Evolutionary conservation across 2,888 invertebrate genomes (phyloP).

Genomic region (Arrhopalites spinosus): DNA sequence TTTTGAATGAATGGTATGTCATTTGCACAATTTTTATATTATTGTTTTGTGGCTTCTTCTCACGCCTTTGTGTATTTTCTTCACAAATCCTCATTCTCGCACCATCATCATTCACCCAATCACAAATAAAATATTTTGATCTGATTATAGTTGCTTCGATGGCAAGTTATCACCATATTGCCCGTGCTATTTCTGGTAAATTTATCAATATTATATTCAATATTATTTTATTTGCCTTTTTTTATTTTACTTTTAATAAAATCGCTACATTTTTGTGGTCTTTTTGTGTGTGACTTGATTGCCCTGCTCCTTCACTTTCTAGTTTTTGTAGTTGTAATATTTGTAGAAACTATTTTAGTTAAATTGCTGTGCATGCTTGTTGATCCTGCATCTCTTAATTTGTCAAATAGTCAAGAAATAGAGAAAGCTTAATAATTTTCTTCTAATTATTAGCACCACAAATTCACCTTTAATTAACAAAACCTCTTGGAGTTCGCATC

Average conservation of each 20-base stretch:
- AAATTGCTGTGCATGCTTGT: too few relatives aligned
- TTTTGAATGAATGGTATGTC: too few relatives aligned
- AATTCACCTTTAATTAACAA: too few relatives aligned
- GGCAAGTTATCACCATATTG: slow-evolving; percentile 56
- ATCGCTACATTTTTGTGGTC: slow-evolving; percentile 10
- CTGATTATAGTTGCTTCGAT: slow-evolving; percentile 55
- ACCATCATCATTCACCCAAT: too few relatives aligned
- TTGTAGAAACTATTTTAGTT: too few relatives aligned
- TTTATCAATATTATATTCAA: slow-evolving; percentile 21
- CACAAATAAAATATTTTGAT: slow-evolving; percentile 25
- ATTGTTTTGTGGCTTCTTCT: neutral
- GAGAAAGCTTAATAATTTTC: too few relatives aligned
- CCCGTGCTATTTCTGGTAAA: slow-evolving; percentile 56
- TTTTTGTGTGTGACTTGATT: slow-evolving; percentile 19
- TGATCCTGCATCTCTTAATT: too few relatives aligned
- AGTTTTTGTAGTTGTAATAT: neutral
- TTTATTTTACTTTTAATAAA: neutral
- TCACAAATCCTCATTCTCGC: neutral
- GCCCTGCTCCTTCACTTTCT: too few relatives aligned
- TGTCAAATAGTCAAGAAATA: too few relatives aligned
- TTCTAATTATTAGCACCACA: too few relatives aligned
- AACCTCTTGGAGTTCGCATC: too few relatives aligned
- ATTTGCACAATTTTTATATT: neutral
- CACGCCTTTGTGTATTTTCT: slow-evolving; percentile 8
- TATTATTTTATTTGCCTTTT: neutral